Base-by-base conservation (phyloP, 1,140 invertebrate genomes). In the Eufriesea mexicana region DNA sequence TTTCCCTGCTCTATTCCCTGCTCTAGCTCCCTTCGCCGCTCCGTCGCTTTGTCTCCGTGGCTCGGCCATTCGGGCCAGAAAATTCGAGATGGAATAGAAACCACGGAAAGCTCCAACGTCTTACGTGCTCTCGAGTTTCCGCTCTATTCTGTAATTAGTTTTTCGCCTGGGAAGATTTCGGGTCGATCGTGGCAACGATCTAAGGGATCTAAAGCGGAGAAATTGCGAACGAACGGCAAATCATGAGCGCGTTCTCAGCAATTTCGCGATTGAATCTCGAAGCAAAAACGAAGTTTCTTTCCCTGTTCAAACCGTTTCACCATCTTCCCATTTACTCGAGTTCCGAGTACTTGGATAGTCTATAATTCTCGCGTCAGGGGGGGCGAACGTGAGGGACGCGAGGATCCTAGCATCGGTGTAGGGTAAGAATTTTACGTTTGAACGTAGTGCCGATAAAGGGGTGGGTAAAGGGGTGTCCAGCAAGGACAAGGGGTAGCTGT, bases 271-370 rank as follows among this genome's bases (percentile, higher is more conserved):
- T 62, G n/a, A 67, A 55, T 28, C 23, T 5, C 18, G n/a, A n/a
- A n/a, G 6, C 25, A 25, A 51, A 49, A 62, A 61, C n/a, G 14
- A 72, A 72, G n/a, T 72, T 67, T 35, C 68, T 72, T 68, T 61
- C 55, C 10, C 16, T 23, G n/a, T 14, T 25, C 23, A 10, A 14
- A 42, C 0, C n/a, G 2, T 54, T 47, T 16, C 35, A 47, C 18
- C n/a, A 18, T 54, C 6, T n/a, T 71, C 59, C 25, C 23, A 25
- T 23, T 14, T 18, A 28, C 2, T 59, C n/a, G 5, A 49, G 9
- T 25, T 14, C n/a, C 28, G 5, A 47, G 14, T 25, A 9, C 49
- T 10, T 73, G 14, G 7, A 28, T 18, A 45, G 18, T 59, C 47
- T 71, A n/a, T 23, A 47, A 25, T 57, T n/a, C 12, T 16, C 4